These are phyloP conservation scores for Drosophila arawakana DNA, from an alignment of 1,140 invertebrate species.

Conservation along the genomic window DNA sequence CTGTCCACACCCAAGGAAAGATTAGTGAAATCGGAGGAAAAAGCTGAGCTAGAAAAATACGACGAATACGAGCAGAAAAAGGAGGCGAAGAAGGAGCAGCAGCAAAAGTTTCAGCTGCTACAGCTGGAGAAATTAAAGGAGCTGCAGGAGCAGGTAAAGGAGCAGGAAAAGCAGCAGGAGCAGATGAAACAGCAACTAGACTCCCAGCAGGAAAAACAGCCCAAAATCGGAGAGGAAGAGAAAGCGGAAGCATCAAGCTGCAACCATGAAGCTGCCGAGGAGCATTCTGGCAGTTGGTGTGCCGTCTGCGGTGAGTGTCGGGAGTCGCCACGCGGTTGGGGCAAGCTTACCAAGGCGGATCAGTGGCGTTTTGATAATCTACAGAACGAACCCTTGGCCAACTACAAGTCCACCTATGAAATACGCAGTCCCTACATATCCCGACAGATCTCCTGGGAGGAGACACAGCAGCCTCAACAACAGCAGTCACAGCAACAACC, in stretches of 20 bases:
- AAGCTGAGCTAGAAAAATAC: not conserved
- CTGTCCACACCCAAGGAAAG: not conserved
- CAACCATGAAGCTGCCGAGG: slow-evolving; percentile 4
- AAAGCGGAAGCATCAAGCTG: slow-evolving; percentile 2
- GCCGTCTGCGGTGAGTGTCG: slow-evolving; percentile 62
- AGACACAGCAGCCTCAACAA: slow-evolving; percentile 44
- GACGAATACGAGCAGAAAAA: not conserved
- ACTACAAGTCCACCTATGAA: slow-evolving; percentile 79
- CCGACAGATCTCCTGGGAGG: slow-evolving; percentile 77
- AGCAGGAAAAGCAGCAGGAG: not conserved
- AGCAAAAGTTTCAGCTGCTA: not conserved
- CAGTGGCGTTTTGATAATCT: slow-evolving; percentile 76
- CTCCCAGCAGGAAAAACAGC: slow-evolving; percentile 3
- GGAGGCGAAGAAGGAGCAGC: not conserved
- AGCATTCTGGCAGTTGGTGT: slow-evolving; percentile 43
- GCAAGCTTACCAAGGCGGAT: slow-evolving; percentile 66
- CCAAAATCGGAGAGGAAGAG: slow-evolving; percentile 22
- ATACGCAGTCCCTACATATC: slow-evolving; percentile 75
- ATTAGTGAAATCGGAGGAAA: not conserved
- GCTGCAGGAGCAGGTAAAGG: not conserved
- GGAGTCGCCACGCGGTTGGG: slow-evolving; percentile 64
- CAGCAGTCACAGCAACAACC: not conserved
- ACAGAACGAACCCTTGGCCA: slow-evolving; percentile 63
- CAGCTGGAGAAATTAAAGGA: not conserved
- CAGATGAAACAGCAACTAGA: not conserved